Base-by-base conservation (phyloP, 1,140 invertebrate genomes). In the Trachymyrmex septentrionalis region DNA sequence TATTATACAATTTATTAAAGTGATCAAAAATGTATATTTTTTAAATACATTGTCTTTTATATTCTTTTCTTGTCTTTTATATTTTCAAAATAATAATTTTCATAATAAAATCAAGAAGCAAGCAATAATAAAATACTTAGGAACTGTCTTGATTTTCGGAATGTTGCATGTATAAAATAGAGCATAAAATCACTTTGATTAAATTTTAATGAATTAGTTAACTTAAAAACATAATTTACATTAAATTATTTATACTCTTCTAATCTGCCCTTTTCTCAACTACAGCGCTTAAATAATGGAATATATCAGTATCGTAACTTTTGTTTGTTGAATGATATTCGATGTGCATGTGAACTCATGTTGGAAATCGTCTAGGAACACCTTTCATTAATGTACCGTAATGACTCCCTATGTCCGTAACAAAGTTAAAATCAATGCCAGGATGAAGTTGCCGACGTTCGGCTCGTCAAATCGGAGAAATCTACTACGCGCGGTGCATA, bases 401-500 rank as follows among this genome's bases (percentile, higher is more conserved):
- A 80, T 7, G 30, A 67, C 48, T 67, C 9, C 24, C 61, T 34
- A 38, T 30, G 16, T 53, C 12, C 27, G 77, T 80, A 80, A 80
- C 63, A 30, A 80, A 80, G 63, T 80, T 80, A 80, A 80, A 80
- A 80, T 80, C 77, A 67, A 80, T 80, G 63, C 10, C 14, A 48
- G 19, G 6, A 67, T 55, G 77, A 64, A 80, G 63, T 80, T 80
- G 77, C 77, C 77, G 63, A 80, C 63, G n/a, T 80, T 80, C 63
- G 77, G 63, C 57, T 77, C 77, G 30, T 80, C 77, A 80, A 67
- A 80, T 80, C 77, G 77, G 77, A 80, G 77, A 67, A 80, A 80
- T 80, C 77, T 67, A 61, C 57, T 38, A 34, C 57, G 27, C 34
- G 61, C 76, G 76, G 14, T 55, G 77, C 77, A 80, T 80, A 80